Conservation (phyloP, 2,888 invertebrate species). For the Morinoia aosen region DNA sequence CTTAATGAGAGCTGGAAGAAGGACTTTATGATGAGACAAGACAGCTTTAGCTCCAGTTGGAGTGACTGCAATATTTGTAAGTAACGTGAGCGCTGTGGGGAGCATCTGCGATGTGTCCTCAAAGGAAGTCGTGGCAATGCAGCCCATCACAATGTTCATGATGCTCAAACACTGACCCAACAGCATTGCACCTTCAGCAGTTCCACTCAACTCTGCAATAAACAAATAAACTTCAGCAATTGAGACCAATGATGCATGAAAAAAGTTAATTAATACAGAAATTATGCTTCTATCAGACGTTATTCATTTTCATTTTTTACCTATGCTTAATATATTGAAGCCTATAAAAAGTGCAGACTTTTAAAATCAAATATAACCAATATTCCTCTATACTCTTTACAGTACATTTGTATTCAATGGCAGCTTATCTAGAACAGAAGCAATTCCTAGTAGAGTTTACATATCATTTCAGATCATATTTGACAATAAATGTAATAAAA, state of each 20-base stretch:
- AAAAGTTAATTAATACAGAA: neutral
- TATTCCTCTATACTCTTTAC: too few species aligned
- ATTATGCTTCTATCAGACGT: neutral
- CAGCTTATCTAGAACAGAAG: neutral
- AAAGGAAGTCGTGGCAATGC: neutral
- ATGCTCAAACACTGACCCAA: neutral
- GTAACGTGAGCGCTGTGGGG: conserved; percentile 20
- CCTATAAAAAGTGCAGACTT: neutral
- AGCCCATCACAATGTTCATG: neutral
- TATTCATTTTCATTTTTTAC: neutral
- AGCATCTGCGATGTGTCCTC: neutral
- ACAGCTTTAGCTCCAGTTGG: conserved; percentile 14
- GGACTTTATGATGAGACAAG: neutral
- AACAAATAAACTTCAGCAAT: neutral
- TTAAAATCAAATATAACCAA: neutral
- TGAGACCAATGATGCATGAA: neutral
- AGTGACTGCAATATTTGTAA: conserved; percentile 3
- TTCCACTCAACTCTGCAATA: conserved; percentile 41
- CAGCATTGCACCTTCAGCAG: neutral
- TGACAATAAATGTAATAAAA: too few species aligned
- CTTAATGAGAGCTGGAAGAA: neutral
- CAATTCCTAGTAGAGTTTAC: neutral
- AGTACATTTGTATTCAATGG: neutral
- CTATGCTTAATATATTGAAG: neutral
- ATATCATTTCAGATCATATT: neutral